A percentile compares a stretch with the other conserved stretches of the same genome.
Evolutionary conservation across 2,113 vertebrate genomes (phyloP).

Genomic region (Forbesichthys papilliferus): DNA sequence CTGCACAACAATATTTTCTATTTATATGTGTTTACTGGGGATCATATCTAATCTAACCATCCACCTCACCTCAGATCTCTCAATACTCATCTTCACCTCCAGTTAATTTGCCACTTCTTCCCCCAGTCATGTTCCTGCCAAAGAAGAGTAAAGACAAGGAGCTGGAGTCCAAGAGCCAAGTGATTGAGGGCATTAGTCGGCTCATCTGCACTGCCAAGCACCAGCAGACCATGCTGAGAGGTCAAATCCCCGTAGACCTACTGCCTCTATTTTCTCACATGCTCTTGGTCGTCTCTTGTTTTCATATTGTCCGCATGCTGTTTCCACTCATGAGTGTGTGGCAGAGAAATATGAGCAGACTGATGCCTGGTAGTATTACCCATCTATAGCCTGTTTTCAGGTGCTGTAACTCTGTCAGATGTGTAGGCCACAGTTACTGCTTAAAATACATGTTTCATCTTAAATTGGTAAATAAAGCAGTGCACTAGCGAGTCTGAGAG

Average conservation of each 20-base stretch:
- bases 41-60: neutral
- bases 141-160: slow-evolving; percentile 98
- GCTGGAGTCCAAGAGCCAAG: slow-evolving; percentile 92
- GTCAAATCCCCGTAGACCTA: slow-evolving; percentile 65
- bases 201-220: slow-evolving; percentile 98
- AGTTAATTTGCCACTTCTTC: neutral
- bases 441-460: no score
- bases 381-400: neutral
- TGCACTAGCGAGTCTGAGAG: no score
- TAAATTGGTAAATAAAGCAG: no score
- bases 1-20: no score
- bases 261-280: neutral
- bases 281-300: neutral
- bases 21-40: no score
- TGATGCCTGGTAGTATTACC: neutral
- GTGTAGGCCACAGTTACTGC: no score
- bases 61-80: slow-evolving; percentile 1
- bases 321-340: neutral
- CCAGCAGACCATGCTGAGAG: slow-evolving; percentile 96
- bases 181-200: slow-evolving; percentile 95
- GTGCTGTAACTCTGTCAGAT: no score
- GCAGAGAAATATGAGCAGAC: neutral
- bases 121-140: slow-evolving; percentile 94
- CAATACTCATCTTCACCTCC: neutral
- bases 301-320: neutral